Evolutionary conservation across 2,888 invertebrate genomes (phyloP).

Genomic region (Uropetala carovei): DNA sequence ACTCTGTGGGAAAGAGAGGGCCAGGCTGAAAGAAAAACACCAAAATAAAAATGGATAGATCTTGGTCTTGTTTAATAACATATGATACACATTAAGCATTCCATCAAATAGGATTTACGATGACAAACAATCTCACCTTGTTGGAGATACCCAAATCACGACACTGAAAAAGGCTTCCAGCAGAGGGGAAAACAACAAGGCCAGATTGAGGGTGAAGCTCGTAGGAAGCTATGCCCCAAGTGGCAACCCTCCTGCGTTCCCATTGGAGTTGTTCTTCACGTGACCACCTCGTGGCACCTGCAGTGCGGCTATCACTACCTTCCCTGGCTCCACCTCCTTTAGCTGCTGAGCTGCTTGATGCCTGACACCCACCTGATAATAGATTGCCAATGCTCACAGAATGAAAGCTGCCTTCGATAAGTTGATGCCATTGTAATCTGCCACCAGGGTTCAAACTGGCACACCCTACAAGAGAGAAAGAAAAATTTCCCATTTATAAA

Average conservation of each 20-base stretch:
- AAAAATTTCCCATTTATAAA: too few species aligned
- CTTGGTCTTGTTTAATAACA: not conserved
- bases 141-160: slow-evolving; percentile 78
- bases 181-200: slow-evolving; percentile 93
- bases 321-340: slow-evolving; percentile 72
- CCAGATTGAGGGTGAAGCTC: slow-evolving; percentile 90
- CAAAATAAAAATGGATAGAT: not conserved
- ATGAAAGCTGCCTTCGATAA: slow-evolving; percentile 87
- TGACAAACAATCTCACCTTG: slow-evolving; percentile 60
- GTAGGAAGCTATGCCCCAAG: slow-evolving; percentile 96
- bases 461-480: slow-evolving; percentile 18
- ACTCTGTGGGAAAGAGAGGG: slow-evolving; percentile 82
- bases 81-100: not conserved
- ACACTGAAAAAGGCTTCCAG: slow-evolving; percentile 92
- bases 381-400: slow-evolving; percentile 77
- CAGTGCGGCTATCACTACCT: not conserved
- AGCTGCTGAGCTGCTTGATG: slow-evolving; percentile 67
- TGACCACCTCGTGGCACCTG: slow-evolving; percentile 80
- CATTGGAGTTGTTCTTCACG: slow-evolving; percentile 93
- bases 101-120: not conserved
- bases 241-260: slow-evolving; percentile 93
- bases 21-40: slow-evolving; percentile 76
- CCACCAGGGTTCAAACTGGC: slow-evolving; percentile 65
- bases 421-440: slow-evolving; percentile 82
- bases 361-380: slow-evolving; percentile 13